Evolutionary conservation across 2,113 vertebrate genomes (phyloP), one percentile per base, ranked within the genome.

Genomic region (Paradisaea rubra): DNA sequence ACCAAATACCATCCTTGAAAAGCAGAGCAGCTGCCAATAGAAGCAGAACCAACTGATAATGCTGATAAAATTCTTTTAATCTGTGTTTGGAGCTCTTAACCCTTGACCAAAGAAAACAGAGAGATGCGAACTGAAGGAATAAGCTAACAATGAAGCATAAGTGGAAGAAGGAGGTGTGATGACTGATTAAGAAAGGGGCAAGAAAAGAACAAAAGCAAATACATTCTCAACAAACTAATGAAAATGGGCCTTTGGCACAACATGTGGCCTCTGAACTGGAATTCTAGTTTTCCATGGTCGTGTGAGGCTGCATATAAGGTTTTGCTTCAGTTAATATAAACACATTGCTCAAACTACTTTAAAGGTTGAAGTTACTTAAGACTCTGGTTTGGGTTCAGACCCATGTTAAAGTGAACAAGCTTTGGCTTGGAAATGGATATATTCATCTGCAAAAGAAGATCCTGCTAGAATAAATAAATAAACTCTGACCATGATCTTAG

Each of bases 41-140:
- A 93, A 97, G 78, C 52, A 63, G 47, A 94, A 72, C 27, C 66
- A 87, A 63, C 27, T 28, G 88, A 84, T 87, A 91, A 88, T 28
- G 25, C 69, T 76, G 64, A 91, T 86, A 63, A 15, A 82, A 71
- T 77, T 88, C 14, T 91, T 89, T 70, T 71, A 70, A 92, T 92
- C 49, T 89, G 15, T 53, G 12, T 69, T 91, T 56, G 52, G 15
- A 73, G 50, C 42, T 57, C 54, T 94, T 89, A 85, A 86, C 37
- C 45, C 63, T 82, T 92, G 82, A 93, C 73, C 73, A 92, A 94
- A 83, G 63, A 57, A 92, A 94, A 83, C 50, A 72, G 56, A 65
- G 45, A 82, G 13, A 86, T 71, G 30, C 79, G 77, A 94, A 85
- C 42, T 85, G 61, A 86, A 81, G 64, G 23, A 82, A 66, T 23